Evolutionary conservation across 2,113 vertebrate genomes (phyloP), one percentile per base, ranked within the genome.

Genomic region (Ciconia maguari): DNA sequence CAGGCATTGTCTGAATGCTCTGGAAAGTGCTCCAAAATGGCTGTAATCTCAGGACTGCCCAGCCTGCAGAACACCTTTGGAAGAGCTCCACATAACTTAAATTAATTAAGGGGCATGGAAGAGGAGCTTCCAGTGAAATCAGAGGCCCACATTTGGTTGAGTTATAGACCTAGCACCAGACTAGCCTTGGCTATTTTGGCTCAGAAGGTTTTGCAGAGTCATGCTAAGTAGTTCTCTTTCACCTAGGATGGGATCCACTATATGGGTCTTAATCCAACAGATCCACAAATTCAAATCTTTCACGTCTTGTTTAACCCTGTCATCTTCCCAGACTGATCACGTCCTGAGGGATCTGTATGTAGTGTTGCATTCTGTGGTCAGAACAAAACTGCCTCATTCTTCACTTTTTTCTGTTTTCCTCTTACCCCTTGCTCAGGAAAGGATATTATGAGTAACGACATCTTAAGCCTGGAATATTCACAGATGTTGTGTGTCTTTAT

Each of bases 401-500:
- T 79, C 34, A 74, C 15, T 9, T 71, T 89, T 54, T 65, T 71
- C 41, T 52, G 10, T 71, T 68, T 81, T 30, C 20, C 5, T 87
- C 42, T 42, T 32, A 30, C 10, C 7, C 6, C 8, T 82, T 86
- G 21, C 19, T 74, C 16, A 51, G 44, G 34, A 84, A 79, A 48
- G 13, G 6, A 14, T 61, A 22, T 30, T 30, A 70, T 17, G 25
- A 90, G 14, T 57, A 83, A 55, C 8, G 27, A 48, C 27, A 75
- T 51, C 16, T 71, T 54, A 87, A 48, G 0, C 14, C 29, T 75
- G 62, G 26, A 49, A 48, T 27, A 42, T 32, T 72, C 57, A 77
- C 22, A 48, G 30, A 18, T 22, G 30, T 20, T 66, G 10, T 0
- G 0, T 3, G 1, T 42, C 69, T 75, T 83, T 85, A 41, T 68